Conservation (phyloP, 2,888 invertebrate species). For the Amphipoea lucens region DNA sequence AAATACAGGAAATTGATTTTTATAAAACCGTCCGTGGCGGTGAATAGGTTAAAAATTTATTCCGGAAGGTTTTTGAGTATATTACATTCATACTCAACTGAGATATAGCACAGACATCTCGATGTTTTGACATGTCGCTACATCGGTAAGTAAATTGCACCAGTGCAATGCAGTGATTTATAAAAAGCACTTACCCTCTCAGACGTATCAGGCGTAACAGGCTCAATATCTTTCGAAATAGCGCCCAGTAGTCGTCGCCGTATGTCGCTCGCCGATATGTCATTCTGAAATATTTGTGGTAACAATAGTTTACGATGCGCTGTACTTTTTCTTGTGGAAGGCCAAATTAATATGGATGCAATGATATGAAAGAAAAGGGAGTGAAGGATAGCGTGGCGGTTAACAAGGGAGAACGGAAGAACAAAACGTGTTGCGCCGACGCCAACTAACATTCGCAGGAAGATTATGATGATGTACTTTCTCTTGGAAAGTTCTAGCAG, state of each 20-base stretch:
- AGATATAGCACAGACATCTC: neutral
- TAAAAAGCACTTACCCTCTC: conserved; percentile 17
- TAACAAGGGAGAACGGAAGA: neutral
- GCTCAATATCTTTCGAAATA: conserved; percentile 36
- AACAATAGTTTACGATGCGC: neutral
- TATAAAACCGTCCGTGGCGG: too few species aligned
- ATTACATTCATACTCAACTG: neutral
- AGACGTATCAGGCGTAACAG: accelerated
- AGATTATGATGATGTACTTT: neutral
- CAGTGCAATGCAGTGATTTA: neutral
- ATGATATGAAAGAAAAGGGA: neutral
- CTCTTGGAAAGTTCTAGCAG: too few species aligned
- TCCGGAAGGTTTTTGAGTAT: neutral
- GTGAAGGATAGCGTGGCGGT: neutral
- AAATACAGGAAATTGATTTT: too few species aligned
- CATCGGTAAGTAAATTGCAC: neutral
- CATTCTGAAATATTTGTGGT: conserved; percentile 85
- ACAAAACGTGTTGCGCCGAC: neutral
- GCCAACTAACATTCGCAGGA: neutral
- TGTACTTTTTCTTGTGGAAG: neutral
- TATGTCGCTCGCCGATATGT: conserved; percentile 95
- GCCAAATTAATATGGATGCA: neutral
- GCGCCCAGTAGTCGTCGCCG: conserved; percentile 91
- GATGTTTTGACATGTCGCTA: neutral
- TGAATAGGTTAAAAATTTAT: neutral